Evolutionary conservation across 1,140 invertebrate species (phyloP), one percentile per base, ranked within the genome.

Genomic region (Heliconius congener): DNA sequence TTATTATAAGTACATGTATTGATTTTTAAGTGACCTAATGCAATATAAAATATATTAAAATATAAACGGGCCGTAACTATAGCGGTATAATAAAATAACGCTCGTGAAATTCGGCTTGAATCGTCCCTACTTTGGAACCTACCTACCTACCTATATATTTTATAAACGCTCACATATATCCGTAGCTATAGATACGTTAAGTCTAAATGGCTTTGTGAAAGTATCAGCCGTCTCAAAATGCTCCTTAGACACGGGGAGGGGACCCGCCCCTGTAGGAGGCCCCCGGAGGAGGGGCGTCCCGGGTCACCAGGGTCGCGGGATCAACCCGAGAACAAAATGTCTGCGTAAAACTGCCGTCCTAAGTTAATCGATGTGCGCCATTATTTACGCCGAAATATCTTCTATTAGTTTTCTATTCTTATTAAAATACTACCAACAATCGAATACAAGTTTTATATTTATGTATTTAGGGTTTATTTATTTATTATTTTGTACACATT

Each of bases 291-390:
- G 87, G 85, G 82, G 87, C 80, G 81, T 84, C 85, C 85, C 85
- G 85, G 85, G 85, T 88, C 84, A 84, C 83, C 83, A 85, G 83
- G 87, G 90, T 89, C 88, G 87, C 83, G 84, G 75, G 84, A 87
- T 88, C 86, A 90, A 84, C 83, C 83, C 80, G 86, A 78, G 85
- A 87, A 90, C 88, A 90, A 91, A 90, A 90, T 89, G 88, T 87
- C 86, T 85, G 84, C 87, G 81, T 80, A 80, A 86, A 90, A 85
- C 87, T 86, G 83, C 83, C 83, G 73, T 76, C 76, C 78, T 82
- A 79, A 75, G 81, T 79, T 85, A 87, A 91, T 87, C 86, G 86
- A 88, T 87, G 83, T 79, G 78, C 57, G 74, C 18, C 50, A 50
- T 50, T 78, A 39, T 77, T 73, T 23, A 23, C 55, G 9, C 9